Evolutionary conservation across 2,888 invertebrate species (phyloP).

Genomic region (Diarsia mendica): DNA sequence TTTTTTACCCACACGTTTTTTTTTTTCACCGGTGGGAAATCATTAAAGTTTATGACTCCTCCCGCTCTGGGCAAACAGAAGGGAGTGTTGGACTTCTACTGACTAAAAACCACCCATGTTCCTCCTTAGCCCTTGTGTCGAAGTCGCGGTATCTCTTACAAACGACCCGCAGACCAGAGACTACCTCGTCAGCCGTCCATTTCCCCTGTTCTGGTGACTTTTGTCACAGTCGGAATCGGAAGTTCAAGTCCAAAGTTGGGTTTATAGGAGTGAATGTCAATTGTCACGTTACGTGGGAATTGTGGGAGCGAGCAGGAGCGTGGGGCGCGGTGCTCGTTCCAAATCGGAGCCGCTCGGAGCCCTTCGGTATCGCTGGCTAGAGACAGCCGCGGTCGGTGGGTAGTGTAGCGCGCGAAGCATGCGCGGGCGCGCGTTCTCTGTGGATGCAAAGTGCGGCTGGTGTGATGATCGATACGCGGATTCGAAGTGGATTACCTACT

Average conservation of each 20-base stretch:
- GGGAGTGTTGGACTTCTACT: no score
- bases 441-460: constrained; percentile 5
- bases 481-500: constrained; percentile 23
- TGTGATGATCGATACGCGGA: constrained; percentile 32
- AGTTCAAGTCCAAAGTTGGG: background rate
- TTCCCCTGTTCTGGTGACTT: background rate
- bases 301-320: constrained; percentile 10
- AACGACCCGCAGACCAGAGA: background rate
- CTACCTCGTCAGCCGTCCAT: background rate
- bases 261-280: background rate
- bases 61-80: no score
- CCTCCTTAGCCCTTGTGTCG: no score
- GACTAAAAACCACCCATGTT: no score
- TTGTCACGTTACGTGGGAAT: background rate
- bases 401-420: constrained; percentile 31
- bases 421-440: constrained; percentile 37
- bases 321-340: background rate
- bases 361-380: background rate
- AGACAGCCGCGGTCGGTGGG: background rate
- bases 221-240: background rate
- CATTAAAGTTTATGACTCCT: no score
- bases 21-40: no score
- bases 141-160: no score
- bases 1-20: no score
- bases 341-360: background rate